A percentile compares a stretch with the other conserved stretches of the same genome.
Conservation (phyloP, 1,140 invertebrate genomes). For the Hyles vespertilio region DNA sequence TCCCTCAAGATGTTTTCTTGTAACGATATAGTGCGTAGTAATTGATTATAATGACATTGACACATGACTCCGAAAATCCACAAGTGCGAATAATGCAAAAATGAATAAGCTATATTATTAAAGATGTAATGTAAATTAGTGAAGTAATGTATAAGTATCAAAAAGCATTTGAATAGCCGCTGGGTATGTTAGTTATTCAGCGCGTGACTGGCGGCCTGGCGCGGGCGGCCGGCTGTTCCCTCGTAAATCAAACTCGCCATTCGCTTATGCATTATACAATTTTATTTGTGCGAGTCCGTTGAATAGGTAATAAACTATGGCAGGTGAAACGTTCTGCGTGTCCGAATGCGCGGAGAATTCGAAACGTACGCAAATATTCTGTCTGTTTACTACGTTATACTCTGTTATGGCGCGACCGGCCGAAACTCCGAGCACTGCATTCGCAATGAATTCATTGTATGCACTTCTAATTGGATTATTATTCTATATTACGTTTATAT, state of each 20-base stretch:
- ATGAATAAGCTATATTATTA: not conserved
- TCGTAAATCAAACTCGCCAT: conserved; percentile 73
- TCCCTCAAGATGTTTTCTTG: no score
- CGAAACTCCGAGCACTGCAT: conserved; percentile 5
- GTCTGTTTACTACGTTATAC: conserved; percentile 23
- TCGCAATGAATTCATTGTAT: not conserved
- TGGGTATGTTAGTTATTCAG: conserved; percentile 66
- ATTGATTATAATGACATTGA: no score
- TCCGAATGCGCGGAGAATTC: conserved; percentile 54
- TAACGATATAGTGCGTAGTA: no score
- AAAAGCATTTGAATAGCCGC: conserved; percentile 40
- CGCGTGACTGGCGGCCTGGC: conserved; percentile 41
- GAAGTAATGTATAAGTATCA: not conserved
- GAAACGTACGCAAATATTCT: conserved; percentile 56
- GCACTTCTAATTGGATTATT: not conserved
- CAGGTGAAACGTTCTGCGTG: conserved; percentile 61
- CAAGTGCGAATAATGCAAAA: no score
- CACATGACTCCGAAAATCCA: no score
- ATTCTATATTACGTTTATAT: not conserved
- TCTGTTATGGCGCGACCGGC: conserved; percentile 1
- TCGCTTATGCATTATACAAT: conserved; percentile 75
- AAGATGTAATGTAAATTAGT: not conserved
- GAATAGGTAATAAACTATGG: conserved; percentile 74
- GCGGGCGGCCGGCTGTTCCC: conserved; percentile 38
- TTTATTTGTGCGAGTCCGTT: conserved; percentile 73